These are phyloP conservation scores for Leistus spinibarbis DNA, from an alignment of 2,888 invertebrate species.

Conservation along the genomic window DNA sequence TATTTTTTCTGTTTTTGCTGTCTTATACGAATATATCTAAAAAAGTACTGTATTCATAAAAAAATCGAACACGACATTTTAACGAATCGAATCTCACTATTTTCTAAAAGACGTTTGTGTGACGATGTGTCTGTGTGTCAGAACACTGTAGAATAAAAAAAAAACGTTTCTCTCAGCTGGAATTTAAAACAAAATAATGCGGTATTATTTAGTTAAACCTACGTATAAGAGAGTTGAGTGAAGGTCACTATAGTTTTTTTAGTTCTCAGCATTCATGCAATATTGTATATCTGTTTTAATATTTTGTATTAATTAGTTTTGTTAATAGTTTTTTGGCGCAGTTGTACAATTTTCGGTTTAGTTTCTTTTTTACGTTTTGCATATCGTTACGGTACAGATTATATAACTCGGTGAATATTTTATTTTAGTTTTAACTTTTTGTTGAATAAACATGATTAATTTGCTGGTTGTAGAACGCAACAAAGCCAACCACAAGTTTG, in stretches of 20 bases:
- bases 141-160: no score
- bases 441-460: background rate
- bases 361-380: background rate
- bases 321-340: background rate
- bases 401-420: background rate
- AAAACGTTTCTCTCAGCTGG: no score
- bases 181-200: no score
- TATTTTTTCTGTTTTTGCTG: background rate
- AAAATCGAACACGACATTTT: no score
- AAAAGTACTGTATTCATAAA: no score
- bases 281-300: background rate
- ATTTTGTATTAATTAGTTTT: background rate
- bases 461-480: background rate
- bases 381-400: background rate
- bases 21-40: no score
- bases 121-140: no score
- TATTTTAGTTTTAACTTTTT: background rate
- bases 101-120: no score
- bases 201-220: no score
- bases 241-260: background rate
- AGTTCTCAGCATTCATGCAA: background rate
- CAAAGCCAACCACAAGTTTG: background rate
- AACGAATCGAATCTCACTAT: no score
- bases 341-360: no score
- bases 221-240: no score